phyloP scores from a whole-genome alignment of 2,797 vertebrate species.

The Otolemur crassicaudatus region DNA sequence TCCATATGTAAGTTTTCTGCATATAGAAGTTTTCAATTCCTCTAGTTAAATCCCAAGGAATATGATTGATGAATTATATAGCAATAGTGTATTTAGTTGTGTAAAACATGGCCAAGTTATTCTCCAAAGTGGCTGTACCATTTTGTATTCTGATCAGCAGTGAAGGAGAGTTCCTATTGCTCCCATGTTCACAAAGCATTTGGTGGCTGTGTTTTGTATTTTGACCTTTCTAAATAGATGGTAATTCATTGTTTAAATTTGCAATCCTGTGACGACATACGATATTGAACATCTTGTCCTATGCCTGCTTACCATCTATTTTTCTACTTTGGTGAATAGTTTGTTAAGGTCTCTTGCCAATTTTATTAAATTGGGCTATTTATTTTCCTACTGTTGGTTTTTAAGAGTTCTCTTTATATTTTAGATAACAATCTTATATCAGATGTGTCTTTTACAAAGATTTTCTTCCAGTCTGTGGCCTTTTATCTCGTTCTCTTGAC shows the following conservation, averaged over 20 bases:
- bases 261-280: not conserved
- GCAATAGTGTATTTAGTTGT: not conserved
- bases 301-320: not conserved
- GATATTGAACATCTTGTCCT: not conserved
- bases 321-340: not conserved
- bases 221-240: not conserved
- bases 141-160: not conserved
- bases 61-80: not conserved
- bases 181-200: not conserved
- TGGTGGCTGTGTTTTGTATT: not conserved
- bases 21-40: not conserved
- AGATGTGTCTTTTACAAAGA: not conserved
- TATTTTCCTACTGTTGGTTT: not conserved
- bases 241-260: not conserved
- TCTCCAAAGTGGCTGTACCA: not conserved
- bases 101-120: not conserved
- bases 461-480: not conserved
- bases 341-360: not conserved
- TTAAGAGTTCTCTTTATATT: not conserved
- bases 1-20: not conserved
- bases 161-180: not conserved
- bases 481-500: not conserved
- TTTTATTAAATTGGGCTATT: not conserved
- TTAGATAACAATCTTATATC: not conserved
- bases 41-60: not conserved